Base-by-base conservation (phyloP, 92 coral and sea anemone genomes). In the Porites lobata region DNA sequence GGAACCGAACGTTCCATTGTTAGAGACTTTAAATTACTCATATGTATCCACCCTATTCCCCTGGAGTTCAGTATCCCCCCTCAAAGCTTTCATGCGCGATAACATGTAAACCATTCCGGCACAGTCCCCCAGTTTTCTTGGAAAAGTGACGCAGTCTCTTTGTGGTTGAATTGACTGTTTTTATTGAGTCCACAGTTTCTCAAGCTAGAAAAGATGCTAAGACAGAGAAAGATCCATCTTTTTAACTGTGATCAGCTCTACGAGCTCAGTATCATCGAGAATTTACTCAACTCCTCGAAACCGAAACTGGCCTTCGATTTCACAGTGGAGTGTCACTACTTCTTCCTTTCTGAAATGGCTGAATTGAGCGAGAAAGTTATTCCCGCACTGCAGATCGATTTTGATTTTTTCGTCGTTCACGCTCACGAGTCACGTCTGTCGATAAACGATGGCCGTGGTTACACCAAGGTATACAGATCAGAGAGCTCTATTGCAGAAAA, bases 171-270 rank as follows among this genome's bases (percentile, higher is more conserved):
- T 38, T 38, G 47, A 0, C 47, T 38, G 47, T 38, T 38, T 29
- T 38, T 38, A 4, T 38, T 38, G 47, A 38, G 47, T 38, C 47
- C 47, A 38, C 47, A 38, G 47, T 38, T 38, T 38, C 47, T 38
- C 47, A 38, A 38, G 47, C 47, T 38, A 38, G 47, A 38, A 38
- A 38, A 38, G 29, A 66, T 43, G 82, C 47, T 4, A 38, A 38
- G 47, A 38, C 67, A n/a, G 9, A 17, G 69, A 50, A 74, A 67
- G 7, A 83, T 93, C 77, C 92, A 92, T 72, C 68, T 93, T 8
- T 93, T 93, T 84, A 93, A 93, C 75, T 38, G 47, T 4, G 96
- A 93, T 78, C 79, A 67, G 13, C 91, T 92, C 18, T 93, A 52
- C 80, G 58, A 52, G 20, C 75, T 91, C 14, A 81, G 79, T 50